These are phyloP conservation scores for Odocoileus hemionus DNA, from an alignment of 2,113 vertebrate species.

Conservation along the genomic window DNA sequence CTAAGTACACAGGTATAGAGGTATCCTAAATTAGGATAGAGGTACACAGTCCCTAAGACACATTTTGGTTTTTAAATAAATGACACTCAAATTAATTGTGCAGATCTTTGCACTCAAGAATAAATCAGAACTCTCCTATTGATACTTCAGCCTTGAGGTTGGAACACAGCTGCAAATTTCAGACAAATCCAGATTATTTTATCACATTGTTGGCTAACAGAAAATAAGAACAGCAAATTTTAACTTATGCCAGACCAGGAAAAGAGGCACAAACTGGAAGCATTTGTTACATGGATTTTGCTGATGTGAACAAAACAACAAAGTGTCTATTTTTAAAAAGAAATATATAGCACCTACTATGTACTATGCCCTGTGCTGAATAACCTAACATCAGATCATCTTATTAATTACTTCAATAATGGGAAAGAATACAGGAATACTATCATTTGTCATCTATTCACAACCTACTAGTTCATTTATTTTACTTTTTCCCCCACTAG, in stretches of 20 bases:
- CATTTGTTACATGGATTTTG: neutral
- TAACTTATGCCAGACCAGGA: neutral
- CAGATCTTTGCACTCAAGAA: neutral
- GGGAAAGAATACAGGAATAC: neutral
- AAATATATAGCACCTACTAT: neutral
- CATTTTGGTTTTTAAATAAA: constrained; percentile 8
- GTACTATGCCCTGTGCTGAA: neutral
- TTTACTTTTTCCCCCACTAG: neutral
- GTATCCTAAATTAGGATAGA: neutral
- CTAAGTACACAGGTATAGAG: too few relatives aligned
- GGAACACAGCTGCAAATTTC: neutral
- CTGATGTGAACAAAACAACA: neutral
- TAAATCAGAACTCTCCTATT: neutral
- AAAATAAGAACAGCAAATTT: constrained; percentile 10
- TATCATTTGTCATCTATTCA: neutral
- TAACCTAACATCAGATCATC: neutral
- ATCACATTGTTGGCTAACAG: neutral
- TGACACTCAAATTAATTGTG: constrained; percentile 6
- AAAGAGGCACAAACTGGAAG: neutral
- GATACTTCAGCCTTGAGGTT: neutral
- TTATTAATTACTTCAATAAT: neutral
- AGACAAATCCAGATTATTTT: neutral
- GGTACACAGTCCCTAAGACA: neutral
- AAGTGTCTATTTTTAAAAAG: neutral
- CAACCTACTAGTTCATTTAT: neutral